Conservation (phyloP, 2,797 vertebrate genomes). For the Galaxias olidus region DNA sequence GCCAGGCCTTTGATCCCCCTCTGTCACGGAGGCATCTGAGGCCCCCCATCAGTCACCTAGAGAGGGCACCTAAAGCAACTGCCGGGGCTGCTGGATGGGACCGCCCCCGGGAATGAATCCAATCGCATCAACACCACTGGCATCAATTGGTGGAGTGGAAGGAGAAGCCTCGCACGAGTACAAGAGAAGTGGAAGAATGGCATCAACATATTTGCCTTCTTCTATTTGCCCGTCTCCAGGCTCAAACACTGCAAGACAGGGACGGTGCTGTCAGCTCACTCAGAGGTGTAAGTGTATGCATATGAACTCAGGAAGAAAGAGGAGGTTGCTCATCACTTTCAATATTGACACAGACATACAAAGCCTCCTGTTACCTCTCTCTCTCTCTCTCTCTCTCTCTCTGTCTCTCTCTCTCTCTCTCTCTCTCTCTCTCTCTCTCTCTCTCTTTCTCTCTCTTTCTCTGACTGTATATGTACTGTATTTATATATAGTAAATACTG, state of each 20-base stretch:
- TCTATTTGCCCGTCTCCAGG: slow-evolving; percentile 6
- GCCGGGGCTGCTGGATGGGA: not conserved
- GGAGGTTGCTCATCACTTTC: slow-evolving; percentile 49
- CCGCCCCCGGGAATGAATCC: not conserved
- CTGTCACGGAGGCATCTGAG: slow-evolving; percentile 50
- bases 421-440: slow-evolving; percentile 13
- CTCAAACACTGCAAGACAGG: slow-evolving; percentile 20
- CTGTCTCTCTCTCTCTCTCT: slow-evolving; percentile 31
- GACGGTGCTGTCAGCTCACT: slow-evolving; percentile 24
- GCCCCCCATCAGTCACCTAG: slow-evolving; percentile 55
- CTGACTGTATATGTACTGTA: no score
- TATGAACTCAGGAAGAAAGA: slow-evolving; percentile 54
- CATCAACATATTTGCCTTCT: not conserved
- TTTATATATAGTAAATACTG: no score
- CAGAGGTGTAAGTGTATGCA: slow-evolving; percentile 47
- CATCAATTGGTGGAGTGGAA: not conserved
- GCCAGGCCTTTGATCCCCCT: slow-evolving; percentile 51
- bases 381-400: slow-evolving; percentile 11
- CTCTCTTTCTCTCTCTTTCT: slow-evolving; percentile 1
- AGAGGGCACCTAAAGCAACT: slow-evolving; percentile 51
- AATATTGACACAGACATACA: slow-evolving; percentile 63
- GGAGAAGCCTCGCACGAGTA: no score
- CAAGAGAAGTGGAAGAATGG: not conserved
- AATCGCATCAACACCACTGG: not conserved
- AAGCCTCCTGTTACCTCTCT: slow-evolving; percentile 25